Percentiles rank a stretch among this genome's conserved stretches.
phyloP scores from a whole-genome alignment of 2,888 invertebrate species.

The Synanthedon andrenaeformis region DNA sequence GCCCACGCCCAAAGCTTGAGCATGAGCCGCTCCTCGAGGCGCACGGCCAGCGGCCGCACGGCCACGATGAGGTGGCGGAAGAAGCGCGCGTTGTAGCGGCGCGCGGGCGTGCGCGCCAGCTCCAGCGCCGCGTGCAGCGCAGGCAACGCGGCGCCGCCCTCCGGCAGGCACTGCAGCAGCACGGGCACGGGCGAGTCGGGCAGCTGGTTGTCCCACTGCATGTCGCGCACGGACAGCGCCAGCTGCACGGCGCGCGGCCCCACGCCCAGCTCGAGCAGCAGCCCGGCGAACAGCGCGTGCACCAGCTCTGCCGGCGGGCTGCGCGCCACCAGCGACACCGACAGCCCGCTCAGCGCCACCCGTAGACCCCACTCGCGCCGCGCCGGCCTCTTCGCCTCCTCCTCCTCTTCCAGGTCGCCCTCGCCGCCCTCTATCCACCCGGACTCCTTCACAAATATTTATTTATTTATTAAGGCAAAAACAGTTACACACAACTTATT shows the following conservation, averaged over 20 bases:
- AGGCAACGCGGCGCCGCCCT: slow-evolving; percentile 66
- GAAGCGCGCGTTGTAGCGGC: slow-evolving; percentile 85
- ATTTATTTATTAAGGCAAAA: no score
- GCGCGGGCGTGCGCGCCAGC: slow-evolving; percentile 75
- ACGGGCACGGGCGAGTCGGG: slow-evolving; percentile 88
- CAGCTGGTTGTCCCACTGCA: slow-evolving; percentile 85
- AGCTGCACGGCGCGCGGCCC: slow-evolving; percentile 65
- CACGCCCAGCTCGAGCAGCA: slow-evolving; percentile 72
- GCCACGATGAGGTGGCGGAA: slow-evolving; percentile 87
- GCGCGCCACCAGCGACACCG: slow-evolving; percentile 82
- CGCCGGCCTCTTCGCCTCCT: slow-evolving; percentile 2
- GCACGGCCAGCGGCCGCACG: slow-evolving; percentile 84
- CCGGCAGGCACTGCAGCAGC: slow-evolving; percentile 79
- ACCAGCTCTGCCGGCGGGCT: slow-evolving; percentile 84
- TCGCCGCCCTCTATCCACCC: slow-evolving; percentile 35
- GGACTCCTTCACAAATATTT: slow-evolving; percentile 31
- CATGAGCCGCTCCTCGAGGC: slow-evolving; percentile 83
- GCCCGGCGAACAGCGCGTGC: slow-evolving; percentile 77
- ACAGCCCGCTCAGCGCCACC: slow-evolving; percentile 74
- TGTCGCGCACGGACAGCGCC: slow-evolving; percentile 77
- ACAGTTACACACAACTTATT: no score
- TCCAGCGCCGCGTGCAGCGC: slow-evolving; percentile 86
- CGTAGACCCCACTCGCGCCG: slow-evolving; percentile 72
- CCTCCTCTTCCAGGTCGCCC: slow-evolving; percentile 17
- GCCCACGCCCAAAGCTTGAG: slow-evolving; percentile 62